phyloP scores from a whole-genome alignment of 1,140 invertebrate species.

The Venturia canescens region DNA sequence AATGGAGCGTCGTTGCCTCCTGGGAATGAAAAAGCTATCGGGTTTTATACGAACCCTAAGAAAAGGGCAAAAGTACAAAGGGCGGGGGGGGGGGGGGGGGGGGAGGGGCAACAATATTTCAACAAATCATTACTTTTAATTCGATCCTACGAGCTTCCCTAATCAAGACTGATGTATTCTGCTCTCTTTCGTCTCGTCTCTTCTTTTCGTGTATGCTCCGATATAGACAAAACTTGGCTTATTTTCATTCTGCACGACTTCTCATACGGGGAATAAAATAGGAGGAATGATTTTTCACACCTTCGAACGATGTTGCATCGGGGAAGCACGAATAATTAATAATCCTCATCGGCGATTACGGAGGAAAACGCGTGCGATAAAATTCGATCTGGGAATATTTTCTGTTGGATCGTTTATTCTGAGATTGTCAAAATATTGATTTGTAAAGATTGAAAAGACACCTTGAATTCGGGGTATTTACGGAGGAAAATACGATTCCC shows the following conservation, averaged over 20 bases:
- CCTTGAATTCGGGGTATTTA: too few species aligned
- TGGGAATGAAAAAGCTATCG: conserved; percentile 35
- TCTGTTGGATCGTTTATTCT: too few species aligned
- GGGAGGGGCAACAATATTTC: conserved; percentile 73
- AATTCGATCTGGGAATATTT: too few species aligned
- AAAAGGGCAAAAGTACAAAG: too few species aligned
- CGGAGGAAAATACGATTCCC: background rate
- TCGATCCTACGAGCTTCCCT: conserved; percentile 68
- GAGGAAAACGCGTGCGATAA: too few species aligned
- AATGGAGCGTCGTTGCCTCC: conserved; percentile 47
- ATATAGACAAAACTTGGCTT: background rate
- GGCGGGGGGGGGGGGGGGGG: conserved; percentile 58
- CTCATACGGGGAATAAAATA: too few species aligned
- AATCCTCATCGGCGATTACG: too few species aligned
- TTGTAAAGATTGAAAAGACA: too few species aligned
- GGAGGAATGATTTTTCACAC: too few species aligned
- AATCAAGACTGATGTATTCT: conserved; percentile 71
- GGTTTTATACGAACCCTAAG: conserved; percentile 37
- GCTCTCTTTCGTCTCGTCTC: background rate
- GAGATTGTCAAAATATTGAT: too few species aligned
- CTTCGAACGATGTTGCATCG: too few species aligned
- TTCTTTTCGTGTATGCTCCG: conserved; percentile 5
- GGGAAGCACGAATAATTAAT: too few species aligned
- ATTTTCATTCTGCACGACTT: background rate
- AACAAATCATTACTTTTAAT: conserved; percentile 79